A percentile compares a stretch with the other conserved stretches of the same genome.
Conservation (phyloP, 1,140 invertebrate genomes). For the Teleogryllus occipitalis region DNA sequence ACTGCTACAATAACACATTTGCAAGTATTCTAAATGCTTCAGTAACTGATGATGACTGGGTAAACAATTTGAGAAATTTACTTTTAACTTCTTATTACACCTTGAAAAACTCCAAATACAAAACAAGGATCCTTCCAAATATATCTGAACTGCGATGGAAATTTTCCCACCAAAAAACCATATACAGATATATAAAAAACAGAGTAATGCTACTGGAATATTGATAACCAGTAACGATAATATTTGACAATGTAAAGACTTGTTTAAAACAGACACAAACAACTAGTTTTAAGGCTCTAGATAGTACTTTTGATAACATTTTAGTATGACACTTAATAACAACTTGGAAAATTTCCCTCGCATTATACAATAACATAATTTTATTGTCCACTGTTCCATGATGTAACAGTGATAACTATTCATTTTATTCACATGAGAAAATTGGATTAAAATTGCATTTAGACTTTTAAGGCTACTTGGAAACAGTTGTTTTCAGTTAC, state of each 20-base stretch:
- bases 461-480: constrained; percentile 21
- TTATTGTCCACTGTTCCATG: constrained; percentile 26
- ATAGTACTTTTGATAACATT: constrained; percentile 12
- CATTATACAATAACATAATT: constrained; percentile 22
- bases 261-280: constrained; percentile 20
- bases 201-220: constrained; percentile 13
- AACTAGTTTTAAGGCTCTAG: constrained; percentile 20
- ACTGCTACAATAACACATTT: background rate
- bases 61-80: background rate
- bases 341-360: constrained; percentile 25
- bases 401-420: constrained; percentile 21
- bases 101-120: constrained; percentile 1
- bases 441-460: constrained; percentile 17
- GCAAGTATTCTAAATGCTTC: background rate
- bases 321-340: constrained; percentile 23
- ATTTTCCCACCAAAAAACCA: constrained; percentile 16
- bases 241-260: constrained; percentile 16
- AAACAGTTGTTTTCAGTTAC: constrained; percentile 10
- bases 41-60: background rate
- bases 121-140: background rate
- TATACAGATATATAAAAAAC: background rate
- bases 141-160: constrained; percentile 15
- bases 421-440: constrained; percentile 12
- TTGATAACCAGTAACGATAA: constrained; percentile 11
- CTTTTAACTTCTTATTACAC: background rate